Conservation (phyloP, 2,888 invertebrate species). For the Tetragonula carbonaria region DNA sequence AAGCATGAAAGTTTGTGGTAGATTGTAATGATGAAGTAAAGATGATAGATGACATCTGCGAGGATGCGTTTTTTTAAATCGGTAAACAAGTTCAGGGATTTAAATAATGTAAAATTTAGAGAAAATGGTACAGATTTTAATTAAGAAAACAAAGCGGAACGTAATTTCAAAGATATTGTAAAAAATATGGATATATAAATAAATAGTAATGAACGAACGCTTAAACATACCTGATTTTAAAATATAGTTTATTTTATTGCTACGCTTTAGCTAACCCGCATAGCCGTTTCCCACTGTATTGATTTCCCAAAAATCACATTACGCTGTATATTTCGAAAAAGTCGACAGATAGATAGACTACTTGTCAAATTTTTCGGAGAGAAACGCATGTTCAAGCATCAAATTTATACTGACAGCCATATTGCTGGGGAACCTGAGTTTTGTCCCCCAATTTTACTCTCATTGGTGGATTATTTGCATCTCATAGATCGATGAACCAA, state of each 20-base stretch:
- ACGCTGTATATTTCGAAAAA: slow-evolving; percentile 84
- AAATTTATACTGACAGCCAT: slow-evolving; percentile 99
- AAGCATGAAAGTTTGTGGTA: slow-evolving; percentile 3
- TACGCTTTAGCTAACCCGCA: slow-evolving; percentile 85
- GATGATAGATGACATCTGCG: slow-evolving; percentile 54
- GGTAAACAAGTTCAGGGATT: slow-evolving; percentile 1
- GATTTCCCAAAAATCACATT: slow-evolving; percentile 85
- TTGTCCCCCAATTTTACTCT: slow-evolving; percentile 89
- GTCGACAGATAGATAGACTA: slow-evolving; percentile 86
- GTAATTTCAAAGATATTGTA: not conserved
- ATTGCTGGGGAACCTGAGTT: slow-evolving; percentile 93
- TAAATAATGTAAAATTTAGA: not conserved
- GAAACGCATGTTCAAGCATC: slow-evolving; percentile 94
- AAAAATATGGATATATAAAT: slow-evolving; percentile 65
- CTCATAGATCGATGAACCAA: slow-evolving; percentile 57
- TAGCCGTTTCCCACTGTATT: slow-evolving; percentile 86
- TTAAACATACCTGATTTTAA: slow-evolving; percentile 60
- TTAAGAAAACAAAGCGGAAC: not conserved
- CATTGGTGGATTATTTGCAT: slow-evolving; percentile 86
- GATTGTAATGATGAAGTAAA: slow-evolving; percentile 19
- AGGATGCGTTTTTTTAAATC: slow-evolving; percentile 45
- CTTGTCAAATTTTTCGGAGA: slow-evolving; percentile 89
- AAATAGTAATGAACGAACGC: slow-evolving; percentile 42
- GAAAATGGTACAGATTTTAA: not conserved
- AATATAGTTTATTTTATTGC: slow-evolving; percentile 33